Conservation (phyloP, 1,140 invertebrate genomes). For the Diorhabda carinulata region DNA sequence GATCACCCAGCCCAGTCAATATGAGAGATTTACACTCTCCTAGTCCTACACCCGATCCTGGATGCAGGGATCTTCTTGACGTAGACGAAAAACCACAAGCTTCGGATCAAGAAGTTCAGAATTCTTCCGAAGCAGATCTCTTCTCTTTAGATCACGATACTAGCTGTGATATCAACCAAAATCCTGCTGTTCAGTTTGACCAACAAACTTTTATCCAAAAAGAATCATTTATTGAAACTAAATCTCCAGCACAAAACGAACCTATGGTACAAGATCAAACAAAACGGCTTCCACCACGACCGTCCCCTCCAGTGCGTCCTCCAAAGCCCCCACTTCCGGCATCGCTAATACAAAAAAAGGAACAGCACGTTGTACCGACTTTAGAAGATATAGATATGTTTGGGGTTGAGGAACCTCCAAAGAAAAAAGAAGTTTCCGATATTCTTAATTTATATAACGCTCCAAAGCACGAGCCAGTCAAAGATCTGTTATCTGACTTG, state of each 20-base stretch:
- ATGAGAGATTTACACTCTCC: constrained; percentile 75
- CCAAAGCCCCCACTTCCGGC: constrained; percentile 16
- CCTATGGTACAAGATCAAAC: not conserved
- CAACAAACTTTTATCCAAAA: constrained; percentile 35
- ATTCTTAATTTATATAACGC: constrained; percentile 63
- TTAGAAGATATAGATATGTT: constrained; percentile 49
- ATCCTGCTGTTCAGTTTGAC: constrained; percentile 39
- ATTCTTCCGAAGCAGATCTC: not conserved
- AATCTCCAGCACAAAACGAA: constrained; percentile 31
- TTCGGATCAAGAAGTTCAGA: not conserved
- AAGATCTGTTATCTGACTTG: constrained; percentile 43
- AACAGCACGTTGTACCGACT: not conserved
- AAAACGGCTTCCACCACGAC: constrained; percentile 43
- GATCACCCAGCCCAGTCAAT: constrained; percentile 76
- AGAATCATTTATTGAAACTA: constrained; percentile 17
- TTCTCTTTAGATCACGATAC: constrained; percentile 7
- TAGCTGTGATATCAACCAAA: constrained; percentile 47
- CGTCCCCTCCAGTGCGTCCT: constrained; percentile 46
- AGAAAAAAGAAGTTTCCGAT: constrained; percentile 52
- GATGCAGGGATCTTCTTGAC: constrained; percentile 63
- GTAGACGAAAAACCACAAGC: constrained; percentile 47
- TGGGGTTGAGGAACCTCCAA: constrained; percentile 40
- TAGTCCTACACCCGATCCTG: constrained; percentile 75
- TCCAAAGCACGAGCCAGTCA: constrained; percentile 50
- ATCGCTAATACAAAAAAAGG: not conserved